These are phyloP conservation scores for Hoplodrina blanda DNA, from an alignment of 2,888 invertebrate genomes.

Conservation along the genomic window DNA sequence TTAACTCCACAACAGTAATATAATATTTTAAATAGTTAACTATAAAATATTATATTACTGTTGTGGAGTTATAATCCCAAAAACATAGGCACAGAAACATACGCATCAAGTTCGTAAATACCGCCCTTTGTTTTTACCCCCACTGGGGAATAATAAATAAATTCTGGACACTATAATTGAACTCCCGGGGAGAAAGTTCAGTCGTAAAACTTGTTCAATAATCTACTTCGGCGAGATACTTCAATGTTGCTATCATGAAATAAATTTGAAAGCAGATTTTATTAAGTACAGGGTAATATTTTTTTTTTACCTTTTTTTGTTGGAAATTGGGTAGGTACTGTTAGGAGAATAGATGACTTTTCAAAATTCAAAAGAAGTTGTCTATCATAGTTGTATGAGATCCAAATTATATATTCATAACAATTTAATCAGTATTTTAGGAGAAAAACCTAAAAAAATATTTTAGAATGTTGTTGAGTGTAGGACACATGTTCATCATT, in stretches of 20 bases:
- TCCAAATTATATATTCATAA: too few relatives aligned
- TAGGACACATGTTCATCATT: too few relatives aligned
- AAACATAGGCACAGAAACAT: conserved; percentile 7
- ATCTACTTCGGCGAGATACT: conserved; percentile 39
- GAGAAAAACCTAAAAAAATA: too few relatives aligned
- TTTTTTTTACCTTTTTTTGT: conserved; percentile 4
- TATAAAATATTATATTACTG: neutral
- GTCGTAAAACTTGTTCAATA: conserved; percentile 56
- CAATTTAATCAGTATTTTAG: too few relatives aligned
- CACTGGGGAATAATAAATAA: conserved; percentile 45
- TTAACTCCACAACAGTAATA: too few relatives aligned
- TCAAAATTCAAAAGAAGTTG: too few relatives aligned
- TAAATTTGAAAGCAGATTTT: conserved; percentile 41
- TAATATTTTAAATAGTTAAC: too few relatives aligned
- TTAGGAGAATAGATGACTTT: neutral
- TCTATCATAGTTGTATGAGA: too few relatives aligned
- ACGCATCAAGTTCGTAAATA: conserved; percentile 30
- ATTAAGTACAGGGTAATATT: conserved; percentile 24
- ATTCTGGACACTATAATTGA: conserved; percentile 56
- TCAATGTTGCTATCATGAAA: conserved; percentile 46
- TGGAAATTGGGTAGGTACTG: neutral
- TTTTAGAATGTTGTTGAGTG: too few relatives aligned
- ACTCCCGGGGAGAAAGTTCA: conserved; percentile 52
- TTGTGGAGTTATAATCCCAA: neutral
- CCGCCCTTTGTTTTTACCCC: conserved; percentile 22